Evolutionary conservation across 2,888 invertebrate genomes (phyloP).

Genomic region (Caenorhabditis sp.): DNA sequence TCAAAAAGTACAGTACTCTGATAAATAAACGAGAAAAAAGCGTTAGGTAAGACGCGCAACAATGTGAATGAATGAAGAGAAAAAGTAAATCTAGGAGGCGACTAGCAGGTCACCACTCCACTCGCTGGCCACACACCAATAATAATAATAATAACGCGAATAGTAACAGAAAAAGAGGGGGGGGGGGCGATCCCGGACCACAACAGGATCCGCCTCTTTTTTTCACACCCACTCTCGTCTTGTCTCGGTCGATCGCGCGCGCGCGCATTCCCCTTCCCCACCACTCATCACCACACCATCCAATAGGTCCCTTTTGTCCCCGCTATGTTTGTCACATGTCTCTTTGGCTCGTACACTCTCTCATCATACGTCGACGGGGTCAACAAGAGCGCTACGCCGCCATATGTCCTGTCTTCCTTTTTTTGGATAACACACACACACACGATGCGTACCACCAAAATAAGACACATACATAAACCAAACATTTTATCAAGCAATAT

Average conservation of each 20-base stretch:
- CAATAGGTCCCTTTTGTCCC: conserved; percentile 5
- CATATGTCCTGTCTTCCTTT: background rate
- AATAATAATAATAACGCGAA: background rate
- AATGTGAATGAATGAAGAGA: background rate
- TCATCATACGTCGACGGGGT: background rate
- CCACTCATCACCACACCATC: conserved; percentile 3
- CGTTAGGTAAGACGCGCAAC: no score
- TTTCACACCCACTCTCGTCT: conserved; percentile 15
- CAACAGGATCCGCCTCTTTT: conserved; percentile 5
- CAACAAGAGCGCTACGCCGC: background rate
- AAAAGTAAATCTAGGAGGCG: background rate
- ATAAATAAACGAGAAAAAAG: no score
- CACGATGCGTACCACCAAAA: no score
- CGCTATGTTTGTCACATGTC: background rate
- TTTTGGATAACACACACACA: background rate
- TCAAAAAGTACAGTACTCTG: no score
- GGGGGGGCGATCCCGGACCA: background rate
- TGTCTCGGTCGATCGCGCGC: conserved; percentile 11
- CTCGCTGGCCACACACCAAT: background rate
- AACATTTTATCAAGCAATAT: background rate
- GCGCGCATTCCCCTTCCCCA: conserved; percentile 7
- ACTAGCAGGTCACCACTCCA: background rate
- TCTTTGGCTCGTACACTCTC: background rate
- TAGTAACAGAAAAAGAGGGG: background rate
- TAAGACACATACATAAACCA: no score